phyloP scores from a whole-genome alignment of 2,113 vertebrate genomes.

The Dinomys branickii region DNA sequence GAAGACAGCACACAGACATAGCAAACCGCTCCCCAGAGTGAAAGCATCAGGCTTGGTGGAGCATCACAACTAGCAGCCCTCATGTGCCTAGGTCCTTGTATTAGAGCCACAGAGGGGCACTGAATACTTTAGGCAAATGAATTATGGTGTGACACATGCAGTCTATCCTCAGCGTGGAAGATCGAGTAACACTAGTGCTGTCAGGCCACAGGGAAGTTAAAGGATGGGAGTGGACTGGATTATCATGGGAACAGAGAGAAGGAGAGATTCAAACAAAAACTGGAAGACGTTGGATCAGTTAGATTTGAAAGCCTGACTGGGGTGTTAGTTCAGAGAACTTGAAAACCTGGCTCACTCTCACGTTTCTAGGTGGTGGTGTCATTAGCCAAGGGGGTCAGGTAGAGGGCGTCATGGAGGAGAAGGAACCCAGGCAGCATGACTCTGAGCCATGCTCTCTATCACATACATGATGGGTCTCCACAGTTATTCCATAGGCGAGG shows the following conservation, averaged over 20 bases:
- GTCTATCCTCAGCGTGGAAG: neutral
- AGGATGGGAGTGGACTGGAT: neutral
- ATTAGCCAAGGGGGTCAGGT: neutral
- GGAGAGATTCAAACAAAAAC: neutral
- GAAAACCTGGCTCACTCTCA: neutral
- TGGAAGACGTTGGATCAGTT: neutral
- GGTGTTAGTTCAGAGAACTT: neutral
- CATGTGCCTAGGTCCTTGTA: neutral
- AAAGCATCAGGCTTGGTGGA: neutral
- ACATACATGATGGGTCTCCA: rapidly evolving
- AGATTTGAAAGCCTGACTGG: neutral
- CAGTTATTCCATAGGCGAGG: neutral
- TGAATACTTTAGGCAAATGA: neutral
- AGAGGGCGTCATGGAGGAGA: neutral
- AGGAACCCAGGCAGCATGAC: neutral
- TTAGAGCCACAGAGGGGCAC: neutral
- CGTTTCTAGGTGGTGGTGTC: neutral
- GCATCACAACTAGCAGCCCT: neutral
- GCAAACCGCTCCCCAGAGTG: neutral
- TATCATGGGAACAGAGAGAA: neutral
- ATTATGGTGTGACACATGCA: neutral
- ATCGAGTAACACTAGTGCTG: neutral
- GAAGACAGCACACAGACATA: neutral
- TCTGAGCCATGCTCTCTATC: rapidly evolving
- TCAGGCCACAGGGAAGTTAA: neutral